Conservation (phyloP, 1,140 invertebrate species). For the Akabosia matsudoensis region DNA sequence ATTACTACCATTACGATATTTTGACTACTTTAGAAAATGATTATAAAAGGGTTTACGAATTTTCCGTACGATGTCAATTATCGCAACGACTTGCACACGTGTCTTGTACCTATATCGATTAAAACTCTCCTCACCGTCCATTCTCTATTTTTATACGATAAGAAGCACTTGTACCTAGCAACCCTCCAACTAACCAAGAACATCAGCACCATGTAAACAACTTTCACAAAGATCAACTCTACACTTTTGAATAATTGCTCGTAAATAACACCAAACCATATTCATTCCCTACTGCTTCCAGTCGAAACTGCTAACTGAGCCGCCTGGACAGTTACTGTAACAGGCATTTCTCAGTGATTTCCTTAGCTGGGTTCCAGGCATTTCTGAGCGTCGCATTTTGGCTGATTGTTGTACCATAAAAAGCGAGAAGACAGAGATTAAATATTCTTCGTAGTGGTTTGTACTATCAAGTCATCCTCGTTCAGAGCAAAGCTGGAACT, state of each 20-base stretch:
- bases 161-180: conserved; percentile 13
- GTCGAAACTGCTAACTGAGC: not conserved
- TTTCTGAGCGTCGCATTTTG: not conserved
- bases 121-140: conserved; percentile 31
- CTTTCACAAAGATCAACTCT: not conserved
- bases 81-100: conserved; percentile 36
- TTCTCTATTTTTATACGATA: conserved; percentile 25
- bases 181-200: not conserved
- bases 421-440: too few species aligned
- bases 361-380: not conserved
- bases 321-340: not conserved
- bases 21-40: not conserved
- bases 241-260: not conserved
- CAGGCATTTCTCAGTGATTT: too few species aligned
- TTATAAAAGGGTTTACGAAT: conserved; percentile 21
- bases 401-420: too few species aligned
- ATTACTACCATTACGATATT: too few species aligned
- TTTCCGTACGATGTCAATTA: conserved; percentile 31
- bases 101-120: conserved; percentile 37
- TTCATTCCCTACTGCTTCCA: not conserved
- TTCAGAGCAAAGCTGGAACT: too few species aligned
- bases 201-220: conserved; percentile 7
- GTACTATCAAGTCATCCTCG: too few species aligned
- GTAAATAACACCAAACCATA: not conserved
- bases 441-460: too few species aligned